Base-by-base conservation (phyloP, 2,797 vertebrate species). In the Apogon talboti region DNA sequence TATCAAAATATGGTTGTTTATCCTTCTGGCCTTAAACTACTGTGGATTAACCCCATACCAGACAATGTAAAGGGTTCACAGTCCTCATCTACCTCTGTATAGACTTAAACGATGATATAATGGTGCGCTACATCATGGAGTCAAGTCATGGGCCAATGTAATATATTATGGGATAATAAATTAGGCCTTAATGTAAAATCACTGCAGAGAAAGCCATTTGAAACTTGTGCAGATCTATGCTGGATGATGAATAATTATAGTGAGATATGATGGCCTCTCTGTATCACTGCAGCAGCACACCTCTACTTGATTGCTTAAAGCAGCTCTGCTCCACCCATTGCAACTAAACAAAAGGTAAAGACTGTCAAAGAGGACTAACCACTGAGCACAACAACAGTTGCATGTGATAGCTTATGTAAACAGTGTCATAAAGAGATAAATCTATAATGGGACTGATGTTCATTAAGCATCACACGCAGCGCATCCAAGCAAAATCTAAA, bases 291-390 rank as follows among this genome's bases (percentile, higher is more conserved):
- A 38, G 50, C 65, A 51, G 42, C 45, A 63, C 56, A 55, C 52
- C 40, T 67, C 49, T 47, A 62, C 62, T 71, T 65, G 46, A 73
- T 30, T 66, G 63, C 24, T 16, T 35, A 35, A 11, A 59, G 35
- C 52, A 53, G 21, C n/a, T 7, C 19, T 14, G 7, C 61, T 82
- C 42, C 30, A 47, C 64, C 71, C 60, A 46, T 10, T 41, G 28
- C 46, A 35, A 35, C 33, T 35, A 35, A 61, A 64, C 52, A 72
- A 76, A 60, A 68, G 55, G 68, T 67, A 72, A 15, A 70, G 48
- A 35, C 28, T 66, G 62, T 79, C 79, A 84, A 52, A 70, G 60
- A 65, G 76, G 62, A 62, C 37, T 44, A 37, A 56, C 48, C 76
- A 66, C 72, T 41, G 55, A 72, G 56, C 72, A 73, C 55, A 48